These are phyloP conservation scores for Stichopus horrens DNA, from an alignment of 53 echinoderm and acorn worm species.

Conservation along the genomic window DNA sequence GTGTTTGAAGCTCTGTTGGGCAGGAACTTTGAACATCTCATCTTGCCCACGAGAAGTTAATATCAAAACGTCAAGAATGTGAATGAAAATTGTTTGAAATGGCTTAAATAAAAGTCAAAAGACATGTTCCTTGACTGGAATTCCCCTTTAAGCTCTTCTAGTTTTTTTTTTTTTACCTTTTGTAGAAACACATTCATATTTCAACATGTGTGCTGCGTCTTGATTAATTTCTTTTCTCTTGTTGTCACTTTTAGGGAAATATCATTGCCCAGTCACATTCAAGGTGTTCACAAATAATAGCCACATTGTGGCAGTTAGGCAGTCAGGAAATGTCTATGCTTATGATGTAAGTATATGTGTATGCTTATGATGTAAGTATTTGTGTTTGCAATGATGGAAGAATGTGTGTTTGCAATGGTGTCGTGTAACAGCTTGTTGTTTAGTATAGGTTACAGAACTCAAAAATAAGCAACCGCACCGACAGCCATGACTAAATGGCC, in stretches of 20 bases:
- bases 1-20: too few relatives aligned
- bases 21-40: too few relatives aligned
- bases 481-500: too few relatives aligned
- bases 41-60: too few relatives aligned
- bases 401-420: neutral
- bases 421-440: too few relatives aligned
- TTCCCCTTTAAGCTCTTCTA: neutral
- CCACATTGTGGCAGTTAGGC: constrained; percentile 77
- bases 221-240: neutral
- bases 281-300: constrained; percentile 85
- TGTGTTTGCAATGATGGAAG: neutral
- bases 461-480: too few relatives aligned
- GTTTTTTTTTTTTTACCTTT: neutral
- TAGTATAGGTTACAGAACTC: too few relatives aligned
- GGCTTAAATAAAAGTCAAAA: neutral
- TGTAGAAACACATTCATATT: neutral
- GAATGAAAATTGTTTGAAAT: neutral
- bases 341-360: constrained; percentile 74
- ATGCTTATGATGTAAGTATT: too few relatives aligned
- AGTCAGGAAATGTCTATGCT: constrained; percentile 86
- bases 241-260: constrained; percentile 67
- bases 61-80: neutral
- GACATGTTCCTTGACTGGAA: neutral
- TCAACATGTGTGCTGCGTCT: neutral
- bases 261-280: constrained; percentile 96